phyloP scores from a whole-genome alignment of 2,113 vertebrate species.

The Eira barbara region DNA sequence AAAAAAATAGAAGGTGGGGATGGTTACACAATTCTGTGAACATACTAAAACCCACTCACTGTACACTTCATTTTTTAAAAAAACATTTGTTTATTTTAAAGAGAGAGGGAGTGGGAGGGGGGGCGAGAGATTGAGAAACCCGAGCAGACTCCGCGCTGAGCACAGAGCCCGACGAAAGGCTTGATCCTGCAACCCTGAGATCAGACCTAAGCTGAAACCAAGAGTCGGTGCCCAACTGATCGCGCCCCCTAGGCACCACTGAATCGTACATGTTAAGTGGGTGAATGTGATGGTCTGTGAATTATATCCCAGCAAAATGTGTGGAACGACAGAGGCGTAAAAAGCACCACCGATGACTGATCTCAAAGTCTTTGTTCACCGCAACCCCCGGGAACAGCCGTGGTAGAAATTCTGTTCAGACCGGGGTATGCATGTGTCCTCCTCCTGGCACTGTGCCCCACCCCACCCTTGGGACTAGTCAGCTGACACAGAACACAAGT shows the following conservation, averaged over 20 bases:
- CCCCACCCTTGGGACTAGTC: not conserved
- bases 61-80: not conserved
- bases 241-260: not conserved
- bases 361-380: not conserved
- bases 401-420: not conserved
- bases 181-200: not conserved
- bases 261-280: not conserved
- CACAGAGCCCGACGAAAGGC: not conserved
- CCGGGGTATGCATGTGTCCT: not conserved
- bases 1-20: not conserved
- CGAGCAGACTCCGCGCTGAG: too few species aligned
- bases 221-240: not conserved
- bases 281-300: not conserved
- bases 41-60: not conserved
- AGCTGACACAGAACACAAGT: not conserved
- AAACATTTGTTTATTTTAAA: not conserved
- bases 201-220: not conserved
- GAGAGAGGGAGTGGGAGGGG: too few species aligned
- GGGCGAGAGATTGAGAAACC: not conserved
- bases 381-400: not conserved
- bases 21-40: not conserved
- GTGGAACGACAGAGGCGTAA: not conserved
- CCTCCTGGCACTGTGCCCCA: accelerated
- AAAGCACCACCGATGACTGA: not conserved
- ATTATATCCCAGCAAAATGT: not conserved